Percentiles rank a stretch among this genome's conserved stretches.
Conservation (phyloP, 2,113 vertebrate species). For the Menidia beryllina region DNA sequence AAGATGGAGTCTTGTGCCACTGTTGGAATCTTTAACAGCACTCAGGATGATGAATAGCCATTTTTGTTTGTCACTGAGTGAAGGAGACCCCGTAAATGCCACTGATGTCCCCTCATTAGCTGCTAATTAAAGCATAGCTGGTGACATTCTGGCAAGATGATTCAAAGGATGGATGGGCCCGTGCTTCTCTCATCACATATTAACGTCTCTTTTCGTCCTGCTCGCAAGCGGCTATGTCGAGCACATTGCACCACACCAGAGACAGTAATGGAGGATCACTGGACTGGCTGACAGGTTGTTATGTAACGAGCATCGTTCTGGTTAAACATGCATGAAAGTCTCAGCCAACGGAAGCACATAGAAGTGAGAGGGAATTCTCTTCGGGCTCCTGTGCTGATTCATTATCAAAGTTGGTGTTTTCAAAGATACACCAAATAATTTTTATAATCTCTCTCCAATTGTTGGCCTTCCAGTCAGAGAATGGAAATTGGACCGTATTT, state of each 20-base stretch:
- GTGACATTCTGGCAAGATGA: conserved; percentile 2
- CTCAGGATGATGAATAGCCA: conserved; percentile 25
- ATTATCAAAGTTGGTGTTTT: too few relatives aligned
- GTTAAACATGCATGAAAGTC: conserved; percentile 11
- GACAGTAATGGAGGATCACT: neutral
- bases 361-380: too few relatives aligned
- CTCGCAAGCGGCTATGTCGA: neutral
- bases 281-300: conserved; percentile 12
- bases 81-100: neutral
- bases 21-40: neutral
- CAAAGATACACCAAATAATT: too few relatives aligned
- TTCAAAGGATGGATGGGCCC: conserved; percentile 2
- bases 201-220: neutral
- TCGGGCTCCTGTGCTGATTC: too few relatives aligned
- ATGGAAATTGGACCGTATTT: too few relatives aligned
- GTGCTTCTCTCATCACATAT: neutral
- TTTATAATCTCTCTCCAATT: too few relatives aligned
- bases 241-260: neutral
- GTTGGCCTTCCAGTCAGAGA: too few relatives aligned
- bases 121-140: conserved; percentile 18
- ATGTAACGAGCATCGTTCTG: conserved; percentile 10
- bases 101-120: conserved; percentile 15
- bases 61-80: neutral
- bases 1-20: neutral
- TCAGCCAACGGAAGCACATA: too few relatives aligned